Evolutionary conservation across 2,888 invertebrate genomes (phyloP).

Genomic region (Tenthredo scrophulariae): DNA sequence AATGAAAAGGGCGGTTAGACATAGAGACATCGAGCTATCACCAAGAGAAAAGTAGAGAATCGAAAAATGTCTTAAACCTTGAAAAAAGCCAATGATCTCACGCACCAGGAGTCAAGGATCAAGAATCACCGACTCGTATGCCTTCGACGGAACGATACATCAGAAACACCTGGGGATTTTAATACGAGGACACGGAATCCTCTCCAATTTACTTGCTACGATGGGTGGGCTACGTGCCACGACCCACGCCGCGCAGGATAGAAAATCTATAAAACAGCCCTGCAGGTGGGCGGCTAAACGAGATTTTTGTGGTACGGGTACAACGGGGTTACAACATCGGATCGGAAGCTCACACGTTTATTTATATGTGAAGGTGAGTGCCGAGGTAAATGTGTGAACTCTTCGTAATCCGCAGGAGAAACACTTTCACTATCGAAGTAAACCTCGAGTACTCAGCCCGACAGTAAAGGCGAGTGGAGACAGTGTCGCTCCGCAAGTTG

Average conservation of each 20-base stretch:
- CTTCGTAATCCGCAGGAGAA: conserved; percentile 71
- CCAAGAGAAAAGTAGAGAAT: neutral
- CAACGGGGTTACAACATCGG: conserved; percentile 19
- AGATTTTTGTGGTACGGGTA: conserved; percentile 5
- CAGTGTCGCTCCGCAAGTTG: conserved; percentile 48
- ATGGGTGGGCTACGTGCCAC: neutral
- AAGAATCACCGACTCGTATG: neutral
- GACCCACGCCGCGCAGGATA: neutral
- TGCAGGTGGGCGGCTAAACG: neutral
- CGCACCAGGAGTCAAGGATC: neutral
- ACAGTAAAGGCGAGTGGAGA: conserved; percentile 45
- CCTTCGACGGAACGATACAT: neutral
- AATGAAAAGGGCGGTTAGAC: neutral
- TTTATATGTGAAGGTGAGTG: conserved; percentile 36
- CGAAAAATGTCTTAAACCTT: neutral
- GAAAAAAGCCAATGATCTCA: neutral
- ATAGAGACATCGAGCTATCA: neutral
- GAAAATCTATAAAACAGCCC: conserved; percentile 12
- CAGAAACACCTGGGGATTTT: neutral
- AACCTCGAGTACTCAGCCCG: conserved; percentile 61
- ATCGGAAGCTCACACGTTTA: conserved; percentile 15
- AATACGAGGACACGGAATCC: neutral
- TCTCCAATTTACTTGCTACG: neutral
- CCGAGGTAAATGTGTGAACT: conserved; percentile 34
- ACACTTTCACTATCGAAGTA: conserved; percentile 75